Evolutionary conservation across 2,113 vertebrate genomes (phyloP).

Genomic region (Nothoprocta pentlandii): DNA sequence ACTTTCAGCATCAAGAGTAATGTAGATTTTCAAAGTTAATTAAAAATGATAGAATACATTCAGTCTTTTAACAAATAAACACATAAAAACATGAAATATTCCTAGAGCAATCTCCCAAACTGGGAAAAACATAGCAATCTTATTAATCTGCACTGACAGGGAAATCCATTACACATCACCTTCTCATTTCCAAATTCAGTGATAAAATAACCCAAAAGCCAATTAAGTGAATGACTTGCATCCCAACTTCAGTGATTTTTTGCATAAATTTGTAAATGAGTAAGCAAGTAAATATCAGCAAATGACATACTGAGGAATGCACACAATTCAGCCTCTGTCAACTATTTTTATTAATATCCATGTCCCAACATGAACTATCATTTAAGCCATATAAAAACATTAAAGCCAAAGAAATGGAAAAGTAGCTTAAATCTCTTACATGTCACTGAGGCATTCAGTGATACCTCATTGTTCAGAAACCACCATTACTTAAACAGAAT

Average conservation of each 20-base stretch:
- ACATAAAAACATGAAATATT: not conserved
- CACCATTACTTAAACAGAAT: slow-evolving; percentile 25
- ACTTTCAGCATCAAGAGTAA: not conserved
- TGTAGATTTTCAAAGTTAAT: slow-evolving; percentile 39
- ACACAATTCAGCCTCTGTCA: slow-evolving; percentile 15
- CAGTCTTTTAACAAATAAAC: slow-evolving; percentile 30
- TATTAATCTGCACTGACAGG: slow-evolving; percentile 44
- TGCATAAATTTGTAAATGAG: slow-evolving; percentile 15
- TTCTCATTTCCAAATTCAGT: slow-evolving; percentile 22
- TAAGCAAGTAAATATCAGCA: not conserved
- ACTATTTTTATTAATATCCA: slow-evolving; percentile 28
- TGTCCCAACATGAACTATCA: slow-evolving; percentile 32
- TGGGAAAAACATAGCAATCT: not conserved
- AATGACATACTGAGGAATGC: not conserved
- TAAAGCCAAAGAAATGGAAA: slow-evolving; percentile 22
- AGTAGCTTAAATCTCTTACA: slow-evolving; percentile 38
- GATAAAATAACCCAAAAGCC: slow-evolving; percentile 16
- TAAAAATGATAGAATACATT: not conserved
- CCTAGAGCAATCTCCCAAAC: not conserved
- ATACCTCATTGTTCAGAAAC: slow-evolving; percentile 47
- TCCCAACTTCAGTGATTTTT: not conserved
- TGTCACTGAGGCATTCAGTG: not conserved
- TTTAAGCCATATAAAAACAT: slow-evolving; percentile 37
- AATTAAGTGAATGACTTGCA: not conserved
- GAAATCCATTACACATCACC: slow-evolving; percentile 47